These are phyloP conservation scores for Patiria miniata DNA, from an alignment of 35 echinoderm and acorn worm genomes.

Conservation along the genomic window DNA sequence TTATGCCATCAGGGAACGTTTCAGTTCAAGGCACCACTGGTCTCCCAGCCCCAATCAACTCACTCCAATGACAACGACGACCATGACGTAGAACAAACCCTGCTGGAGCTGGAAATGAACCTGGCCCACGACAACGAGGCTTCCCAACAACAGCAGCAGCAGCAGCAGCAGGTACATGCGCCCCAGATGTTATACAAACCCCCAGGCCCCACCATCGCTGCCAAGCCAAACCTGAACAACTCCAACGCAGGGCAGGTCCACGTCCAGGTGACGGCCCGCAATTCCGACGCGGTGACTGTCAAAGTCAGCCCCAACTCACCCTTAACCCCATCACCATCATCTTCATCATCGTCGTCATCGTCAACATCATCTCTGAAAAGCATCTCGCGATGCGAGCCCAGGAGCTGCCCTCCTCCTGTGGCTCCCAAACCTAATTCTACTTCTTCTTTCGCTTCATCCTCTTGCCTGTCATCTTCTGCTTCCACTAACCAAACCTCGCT, in stretches of 20 bases:
- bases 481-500: conserved; percentile 21
- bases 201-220: background rate
- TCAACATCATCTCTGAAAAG: background rate
- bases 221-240: conserved; percentile 49
- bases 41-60: conserved; percentile 22
- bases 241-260: conserved; percentile 50
- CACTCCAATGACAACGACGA: conserved; percentile 47
- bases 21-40: conserved; percentile 23
- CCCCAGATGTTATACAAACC: background rate
- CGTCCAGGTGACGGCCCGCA: conserved; percentile 44
- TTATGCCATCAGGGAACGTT: conserved; percentile 29
- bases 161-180: conserved; percentile 30
- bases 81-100: conserved; percentile 41
- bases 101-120: conserved; percentile 59
- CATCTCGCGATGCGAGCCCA: conserved; percentile 22
- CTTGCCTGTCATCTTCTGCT: conserved; percentile 9
- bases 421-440: background rate
- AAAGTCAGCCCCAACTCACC: conserved; percentile 1
- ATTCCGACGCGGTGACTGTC: conserved; percentile 42
- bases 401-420: background rate
- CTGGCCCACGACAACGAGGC: conserved; percentile 28
- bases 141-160: conserved; percentile 19
- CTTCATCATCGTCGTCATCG: background rate
- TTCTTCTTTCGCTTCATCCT: background rate
- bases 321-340: background rate